Percentiles rank a stretch among this genome's conserved stretches.
Conservation (phyloP, 2,888 invertebrate species). For the Agrochola lychnidis region DNA sequence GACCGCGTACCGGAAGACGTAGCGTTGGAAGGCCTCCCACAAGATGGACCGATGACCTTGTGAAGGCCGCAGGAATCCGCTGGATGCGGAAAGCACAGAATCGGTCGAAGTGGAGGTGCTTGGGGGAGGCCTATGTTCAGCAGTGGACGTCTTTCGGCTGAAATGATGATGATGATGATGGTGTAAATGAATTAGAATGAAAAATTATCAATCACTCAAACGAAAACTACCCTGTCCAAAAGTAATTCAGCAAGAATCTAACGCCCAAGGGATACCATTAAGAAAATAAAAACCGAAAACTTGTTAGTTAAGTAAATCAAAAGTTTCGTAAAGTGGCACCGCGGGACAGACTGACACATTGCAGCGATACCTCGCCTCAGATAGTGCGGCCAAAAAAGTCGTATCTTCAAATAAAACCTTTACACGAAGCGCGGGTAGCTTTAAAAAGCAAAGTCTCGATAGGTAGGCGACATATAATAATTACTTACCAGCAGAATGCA, state of each 20-base stretch:
- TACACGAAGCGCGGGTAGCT: constrained; percentile 75
- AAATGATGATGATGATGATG: too few relatives aligned
- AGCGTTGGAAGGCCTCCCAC: too few relatives aligned
- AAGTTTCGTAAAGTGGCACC: constrained; percentile 81
- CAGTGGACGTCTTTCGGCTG: too few relatives aligned
- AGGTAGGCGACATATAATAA: constrained; percentile 80
- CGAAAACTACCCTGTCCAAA: not conserved
- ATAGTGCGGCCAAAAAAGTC: constrained; percentile 70
- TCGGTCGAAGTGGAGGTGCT: too few relatives aligned
- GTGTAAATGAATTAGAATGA: not conserved
- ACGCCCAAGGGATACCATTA: constrained; percentile 64
- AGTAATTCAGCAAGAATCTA: constrained; percentile 38
- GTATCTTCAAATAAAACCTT: constrained; percentile 69
- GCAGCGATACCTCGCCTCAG: constrained; percentile 76
- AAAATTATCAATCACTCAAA: not conserved
- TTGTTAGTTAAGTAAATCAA: constrained; percentile 77
- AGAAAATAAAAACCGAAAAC: constrained; percentile 64
- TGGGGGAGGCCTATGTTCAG: too few relatives aligned
- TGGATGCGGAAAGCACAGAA: too few relatives aligned
- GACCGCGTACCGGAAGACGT: too few relatives aligned
- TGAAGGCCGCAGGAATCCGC: too few relatives aligned
- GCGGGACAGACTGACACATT: constrained; percentile 80
- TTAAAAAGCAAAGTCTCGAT: constrained; percentile 78
- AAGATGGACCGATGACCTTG: too few relatives aligned
- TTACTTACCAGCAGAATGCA: constrained; percentile 67